These are phyloP conservation scores for Ranitomeya imitator DNA, from an alignment of 2,113 vertebrate genomes.

Conservation along the genomic window DNA sequence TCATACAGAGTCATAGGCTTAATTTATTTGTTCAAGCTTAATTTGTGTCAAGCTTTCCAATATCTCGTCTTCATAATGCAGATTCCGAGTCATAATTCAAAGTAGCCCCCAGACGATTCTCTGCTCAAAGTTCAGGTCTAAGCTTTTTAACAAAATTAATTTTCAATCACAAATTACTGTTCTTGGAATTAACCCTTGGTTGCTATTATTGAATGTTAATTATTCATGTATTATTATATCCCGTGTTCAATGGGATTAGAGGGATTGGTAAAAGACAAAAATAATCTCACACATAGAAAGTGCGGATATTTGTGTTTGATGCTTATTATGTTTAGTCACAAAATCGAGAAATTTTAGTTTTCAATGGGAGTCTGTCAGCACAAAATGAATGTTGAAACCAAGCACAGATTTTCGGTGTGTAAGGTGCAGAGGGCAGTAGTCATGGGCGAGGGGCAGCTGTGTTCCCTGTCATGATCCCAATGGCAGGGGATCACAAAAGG, in stretches of 20 bases:
- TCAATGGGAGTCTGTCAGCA: too few relatives aligned
- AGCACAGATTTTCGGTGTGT: too few relatives aligned
- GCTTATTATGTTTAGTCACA: not conserved
- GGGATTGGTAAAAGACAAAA: not conserved
- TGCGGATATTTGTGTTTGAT: not conserved
- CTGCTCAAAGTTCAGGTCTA: constrained; percentile 25
- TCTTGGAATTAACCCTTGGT: constrained; percentile 32
- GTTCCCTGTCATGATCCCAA: too few relatives aligned
- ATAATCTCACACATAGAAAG: not conserved
- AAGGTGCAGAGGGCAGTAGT: too few relatives aligned
- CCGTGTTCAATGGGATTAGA: not conserved
- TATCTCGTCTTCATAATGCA: constrained; percentile 44
- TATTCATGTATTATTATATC: not conserved
- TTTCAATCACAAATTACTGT: constrained; percentile 17
- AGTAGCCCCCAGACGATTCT: constrained; percentile 18
- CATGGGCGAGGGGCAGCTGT: too few relatives aligned
- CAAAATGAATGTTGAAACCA: too few relatives aligned
- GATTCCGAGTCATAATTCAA: constrained; percentile 33
- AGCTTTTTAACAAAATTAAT: constrained; percentile 49
- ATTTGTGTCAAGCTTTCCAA: constrained; percentile 52
- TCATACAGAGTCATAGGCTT: not conserved
- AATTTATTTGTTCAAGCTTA: constrained; percentile 39
- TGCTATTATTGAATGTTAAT: not conserved
- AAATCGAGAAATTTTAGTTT: too few relatives aligned
- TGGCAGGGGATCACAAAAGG: too few relatives aligned